Evolutionary conservation across 2,888 invertebrate species (phyloP).

Genomic region (Harpagoxenus sublaevis): DNA sequence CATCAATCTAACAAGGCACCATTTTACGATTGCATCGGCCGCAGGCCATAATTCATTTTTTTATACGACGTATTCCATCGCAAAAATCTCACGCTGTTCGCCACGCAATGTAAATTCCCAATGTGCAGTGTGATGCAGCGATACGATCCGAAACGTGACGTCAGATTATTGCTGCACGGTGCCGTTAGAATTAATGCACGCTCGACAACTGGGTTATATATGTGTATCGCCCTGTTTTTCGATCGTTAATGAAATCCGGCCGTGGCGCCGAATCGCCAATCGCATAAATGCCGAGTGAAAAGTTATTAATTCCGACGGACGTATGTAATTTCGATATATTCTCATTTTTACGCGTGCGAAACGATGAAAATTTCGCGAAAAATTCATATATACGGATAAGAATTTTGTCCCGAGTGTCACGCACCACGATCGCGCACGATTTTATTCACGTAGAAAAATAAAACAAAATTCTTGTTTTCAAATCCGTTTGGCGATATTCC

Average conservation of each 20-base stretch:
- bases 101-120: constrained; percentile 39
- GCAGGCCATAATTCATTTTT: constrained; percentile 34
- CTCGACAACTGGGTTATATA: constrained; percentile 4
- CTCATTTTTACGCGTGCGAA: not conserved
- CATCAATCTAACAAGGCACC: not conserved
- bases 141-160: constrained; percentile 47
- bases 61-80: constrained; percentile 34
- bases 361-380: constrained; percentile 4
- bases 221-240: constrained; percentile 39
- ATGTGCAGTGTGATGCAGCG: constrained; percentile 22
- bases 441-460: not conserved
- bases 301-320: constrained; percentile 43
- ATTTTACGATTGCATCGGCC: constrained; percentile 12
- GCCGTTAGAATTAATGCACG: constrained; percentile 60
- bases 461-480: not conserved
- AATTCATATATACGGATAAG: not conserved
- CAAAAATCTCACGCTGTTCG: constrained; percentile 42
- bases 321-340: constrained; percentile 6
- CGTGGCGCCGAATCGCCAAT: constrained; percentile 29
- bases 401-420: not conserved
- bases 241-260: constrained; percentile 58
- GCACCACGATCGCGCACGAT: not conserved
- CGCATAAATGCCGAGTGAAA: constrained; percentile 37
- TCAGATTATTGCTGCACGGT: constrained; percentile 50
- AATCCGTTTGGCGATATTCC: not conserved